These are phyloP conservation scores for Tor tambroides DNA, from an alignment of 2,113 vertebrate genomes.

Conservation along the genomic window DNA sequence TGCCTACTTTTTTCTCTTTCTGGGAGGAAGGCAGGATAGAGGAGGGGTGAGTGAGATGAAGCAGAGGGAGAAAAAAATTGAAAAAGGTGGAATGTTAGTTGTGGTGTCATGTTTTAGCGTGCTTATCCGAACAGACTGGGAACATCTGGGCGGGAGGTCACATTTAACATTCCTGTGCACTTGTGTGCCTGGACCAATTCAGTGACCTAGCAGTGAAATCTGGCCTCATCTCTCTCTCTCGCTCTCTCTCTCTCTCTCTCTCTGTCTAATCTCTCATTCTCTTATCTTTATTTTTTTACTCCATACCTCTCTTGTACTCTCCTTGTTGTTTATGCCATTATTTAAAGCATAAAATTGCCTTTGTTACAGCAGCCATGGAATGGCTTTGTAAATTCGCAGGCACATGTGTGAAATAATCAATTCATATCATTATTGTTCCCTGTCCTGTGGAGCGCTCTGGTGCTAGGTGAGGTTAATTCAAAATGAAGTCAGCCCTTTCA, in stretches of 20 bases:
- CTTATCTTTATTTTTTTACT: conserved; percentile 38
- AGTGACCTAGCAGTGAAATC: conserved; percentile 60
- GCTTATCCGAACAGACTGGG: conserved; percentile 60
- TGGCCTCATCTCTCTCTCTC: conserved; percentile 49
- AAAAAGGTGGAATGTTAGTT: conserved; percentile 59
- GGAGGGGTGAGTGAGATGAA: conserved; percentile 44
- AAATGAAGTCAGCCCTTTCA: conserved; percentile 66
- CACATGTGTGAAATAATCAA: conserved; percentile 59
- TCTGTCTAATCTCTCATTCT: conserved; percentile 43
- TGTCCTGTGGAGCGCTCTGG: conserved; percentile 47
- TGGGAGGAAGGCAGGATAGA: conserved; percentile 45
- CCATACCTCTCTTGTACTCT: conserved; percentile 35
- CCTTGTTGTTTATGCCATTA: conserved; percentile 22
- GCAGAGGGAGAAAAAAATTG: conserved; percentile 35
- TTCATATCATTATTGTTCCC: conserved; percentile 55
- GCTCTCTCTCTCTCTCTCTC: conserved; percentile 46
- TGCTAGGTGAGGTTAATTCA: conserved; percentile 62
- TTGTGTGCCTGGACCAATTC: conserved; percentile 64
- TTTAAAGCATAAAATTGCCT: conserved; percentile 60
- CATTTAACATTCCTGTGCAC: conserved; percentile 65
- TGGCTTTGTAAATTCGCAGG: conserved; percentile 59
- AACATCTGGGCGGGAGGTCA: conserved; percentile 69
- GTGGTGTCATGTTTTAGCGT: conserved; percentile 58
- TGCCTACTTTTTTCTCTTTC: conserved; percentile 62
- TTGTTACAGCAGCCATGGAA: conserved; percentile 48